Conservation (phyloP, 2,888 invertebrate genomes). For the Noctua comes region DNA sequence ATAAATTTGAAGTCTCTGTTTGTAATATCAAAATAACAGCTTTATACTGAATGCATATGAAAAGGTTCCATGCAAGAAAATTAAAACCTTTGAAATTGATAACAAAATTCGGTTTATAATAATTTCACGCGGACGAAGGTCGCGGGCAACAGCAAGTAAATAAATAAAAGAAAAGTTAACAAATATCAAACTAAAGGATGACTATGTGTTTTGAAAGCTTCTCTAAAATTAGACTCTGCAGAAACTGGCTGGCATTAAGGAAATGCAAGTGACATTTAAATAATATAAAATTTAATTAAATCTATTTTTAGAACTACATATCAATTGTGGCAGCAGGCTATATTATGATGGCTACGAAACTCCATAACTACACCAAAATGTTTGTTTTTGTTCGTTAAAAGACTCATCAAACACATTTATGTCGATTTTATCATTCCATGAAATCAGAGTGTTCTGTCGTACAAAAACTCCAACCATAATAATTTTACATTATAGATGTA, state of each 20-base stretch:
- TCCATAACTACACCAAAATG: constrained; percentile 8
- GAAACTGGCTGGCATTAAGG: not conserved
- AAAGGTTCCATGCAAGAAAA: too few relatives aligned
- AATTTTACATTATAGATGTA: constrained; percentile 31
- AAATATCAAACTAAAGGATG: not conserved
- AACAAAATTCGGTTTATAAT: too few relatives aligned
- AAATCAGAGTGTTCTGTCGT: constrained; percentile 32
- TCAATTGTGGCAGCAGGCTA: not conserved
- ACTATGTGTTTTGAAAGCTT: not conserved
- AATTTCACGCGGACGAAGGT: too few relatives aligned
- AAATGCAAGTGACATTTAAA: not conserved
- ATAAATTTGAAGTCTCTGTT: not conserved
- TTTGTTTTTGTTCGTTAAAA: constrained; percentile 26
- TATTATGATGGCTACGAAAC: not conserved
- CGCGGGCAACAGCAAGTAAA: too few relatives aligned
- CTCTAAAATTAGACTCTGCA: not conserved
- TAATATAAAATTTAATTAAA: not conserved
- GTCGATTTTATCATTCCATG: constrained; percentile 37
- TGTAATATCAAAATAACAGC: too few relatives aligned
- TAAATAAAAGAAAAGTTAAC: not conserved
- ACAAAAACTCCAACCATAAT: constrained; percentile 11
- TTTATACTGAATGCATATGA: too few relatives aligned
- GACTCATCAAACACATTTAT: constrained; percentile 30
- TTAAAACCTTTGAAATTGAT: too few relatives aligned
- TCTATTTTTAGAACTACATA: not conserved